phyloP scores from a whole-genome alignment of 2,888 invertebrate species.

The Podotricha telesiphe region DNA sequence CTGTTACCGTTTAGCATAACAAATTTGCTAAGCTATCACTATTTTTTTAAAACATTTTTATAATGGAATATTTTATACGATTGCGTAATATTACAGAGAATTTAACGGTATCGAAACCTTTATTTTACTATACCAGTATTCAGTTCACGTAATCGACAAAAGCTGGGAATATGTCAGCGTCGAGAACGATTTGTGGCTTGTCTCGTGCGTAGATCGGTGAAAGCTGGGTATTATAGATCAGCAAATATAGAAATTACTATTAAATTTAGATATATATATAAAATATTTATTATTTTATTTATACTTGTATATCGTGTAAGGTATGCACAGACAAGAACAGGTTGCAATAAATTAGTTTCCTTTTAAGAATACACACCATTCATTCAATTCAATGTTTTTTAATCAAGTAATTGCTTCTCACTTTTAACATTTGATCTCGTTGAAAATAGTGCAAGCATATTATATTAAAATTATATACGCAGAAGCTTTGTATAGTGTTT shows the following conservation, averaged over 20 bases:
- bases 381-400: slow-evolving; percentile 18
- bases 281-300: slow-evolving; percentile 3
- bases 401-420: slow-evolving; percentile 18
- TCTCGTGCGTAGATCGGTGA: slow-evolving; percentile 42
- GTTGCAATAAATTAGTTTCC: background rate
- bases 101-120: slow-evolving; percentile 41
- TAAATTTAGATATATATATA: slow-evolving; percentile 32
- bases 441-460: background rate
- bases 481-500: background rate
- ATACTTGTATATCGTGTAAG: background rate
- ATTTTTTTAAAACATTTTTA: slow-evolving; percentile 10
- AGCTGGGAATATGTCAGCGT: slow-evolving; percentile 45
- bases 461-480: background rate
- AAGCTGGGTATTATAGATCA: slow-evolving; percentile 38
- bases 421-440: slow-evolving; percentile 8
- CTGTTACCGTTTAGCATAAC: background rate
- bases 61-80: slow-evolving; percentile 36
- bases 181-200: slow-evolving; percentile 46
- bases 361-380: background rate
- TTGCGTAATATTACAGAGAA: slow-evolving; percentile 38
- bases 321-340: background rate
- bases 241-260: slow-evolving; percentile 37
- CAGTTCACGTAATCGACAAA: slow-evolving; percentile 45
- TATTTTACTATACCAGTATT: slow-evolving; percentile 33
- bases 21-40: background rate